Evolutionary conservation across 2,113 vertebrate genomes (phyloP), one percentile per base, ranked within the genome.

Genomic region (Pleuronectes platessa): DNA sequence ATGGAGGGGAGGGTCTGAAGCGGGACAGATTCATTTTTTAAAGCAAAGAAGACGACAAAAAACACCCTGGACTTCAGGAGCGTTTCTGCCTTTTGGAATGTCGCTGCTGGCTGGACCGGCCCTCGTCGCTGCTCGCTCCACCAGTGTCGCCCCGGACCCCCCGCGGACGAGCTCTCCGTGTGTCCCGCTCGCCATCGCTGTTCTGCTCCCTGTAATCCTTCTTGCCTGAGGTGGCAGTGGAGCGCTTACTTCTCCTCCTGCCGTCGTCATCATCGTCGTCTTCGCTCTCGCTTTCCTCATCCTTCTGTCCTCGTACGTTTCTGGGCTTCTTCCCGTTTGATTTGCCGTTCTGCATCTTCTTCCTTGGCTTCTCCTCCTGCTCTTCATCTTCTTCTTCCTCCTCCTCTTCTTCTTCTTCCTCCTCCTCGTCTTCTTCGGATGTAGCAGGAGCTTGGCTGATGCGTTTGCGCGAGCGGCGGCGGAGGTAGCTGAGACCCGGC

Each of bases 401-500:
- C 0, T 90, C 88, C 0, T 89, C 85, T 0, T 82, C 81, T 0
- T 90, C 90, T 0, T 92, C 83, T 0, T 84, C 86, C 0, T 88
- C 83, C 0, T 88, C 91, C 0, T 82, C 82, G 0, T 90, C 90
- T 0, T 92, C 88, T 31, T 94, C 51, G 49, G 94, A 45, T 6
- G 88, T 84, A 0, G 40, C 81, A 2, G 85, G 82, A 7, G 81
- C 73, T 24, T 59, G 89, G 79, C 35, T 82, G 76, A 89, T 78
- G 4, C 93, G 93, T 89, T 96, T 96, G 92, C 94, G 96, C 53
- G 87, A 88, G 77, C 94, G 96, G 61, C 97, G 94, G 45, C 98
- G 96, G 13, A 95, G 87, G 70, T 99, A 99, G 0, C 83, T 90
- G 89, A 97, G 94, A 84, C 96, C 94, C 0, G 97, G 98, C 65